phyloP scores from a whole-genome alignment of 2,888 invertebrate genomes.

The Quadroppia sp. region DNA sequence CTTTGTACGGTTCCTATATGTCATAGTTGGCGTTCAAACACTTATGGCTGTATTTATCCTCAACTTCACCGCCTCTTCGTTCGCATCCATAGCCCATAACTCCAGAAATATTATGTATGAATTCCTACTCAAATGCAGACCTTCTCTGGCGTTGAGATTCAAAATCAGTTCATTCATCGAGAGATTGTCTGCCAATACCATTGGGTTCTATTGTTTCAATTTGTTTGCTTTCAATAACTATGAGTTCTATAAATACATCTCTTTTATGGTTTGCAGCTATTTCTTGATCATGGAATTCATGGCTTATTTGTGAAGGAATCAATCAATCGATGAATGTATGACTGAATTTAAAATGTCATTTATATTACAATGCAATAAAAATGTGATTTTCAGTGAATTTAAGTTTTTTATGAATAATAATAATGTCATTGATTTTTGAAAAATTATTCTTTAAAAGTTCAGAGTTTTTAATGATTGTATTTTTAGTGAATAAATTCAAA shows the following conservation, averaged over 20 bases:
- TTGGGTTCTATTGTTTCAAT: constrained; percentile 15
- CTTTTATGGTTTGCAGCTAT: not conserved
- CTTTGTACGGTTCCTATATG: not conserved
- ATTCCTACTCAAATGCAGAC: not conserved
- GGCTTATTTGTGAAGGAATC: not conserved
- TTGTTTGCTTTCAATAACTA: not conserved
- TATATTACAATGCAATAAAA: too few relatives aligned
- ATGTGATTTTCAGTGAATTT: too few relatives aligned
- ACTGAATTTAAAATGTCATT: too few relatives aligned
- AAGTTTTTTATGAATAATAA: too few relatives aligned
- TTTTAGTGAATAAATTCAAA: too few relatives aligned
- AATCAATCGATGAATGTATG: too few relatives aligned
- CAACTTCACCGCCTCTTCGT: not conserved
- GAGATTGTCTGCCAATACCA: not conserved
- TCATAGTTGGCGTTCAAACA: not conserved
- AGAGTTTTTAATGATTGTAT: too few relatives aligned
- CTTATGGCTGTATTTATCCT: not conserved
- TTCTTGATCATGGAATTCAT: not conserved
- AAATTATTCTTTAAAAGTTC: too few relatives aligned
- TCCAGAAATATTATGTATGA: not conserved
- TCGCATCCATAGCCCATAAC: not conserved
- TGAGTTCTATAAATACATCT: not conserved
- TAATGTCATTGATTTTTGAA: too few relatives aligned
- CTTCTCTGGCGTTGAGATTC: not conserved
- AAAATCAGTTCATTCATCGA: not conserved